Evolutionary conservation across 2,797 vertebrate genomes (phyloP).

Genomic region (Manis pentadactyla): DNA sequence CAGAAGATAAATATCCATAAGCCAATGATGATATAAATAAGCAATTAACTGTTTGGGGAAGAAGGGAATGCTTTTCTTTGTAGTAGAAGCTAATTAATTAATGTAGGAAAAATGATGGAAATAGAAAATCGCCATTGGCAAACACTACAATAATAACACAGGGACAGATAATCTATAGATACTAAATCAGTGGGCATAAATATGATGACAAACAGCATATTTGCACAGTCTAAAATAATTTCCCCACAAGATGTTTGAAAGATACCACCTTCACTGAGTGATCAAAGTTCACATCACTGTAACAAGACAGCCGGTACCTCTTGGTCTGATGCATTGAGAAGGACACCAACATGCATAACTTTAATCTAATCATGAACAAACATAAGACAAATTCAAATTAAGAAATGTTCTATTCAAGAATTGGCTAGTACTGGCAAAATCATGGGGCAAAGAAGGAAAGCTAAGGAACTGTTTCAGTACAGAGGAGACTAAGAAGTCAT

Average conservation of each 20-base stretch:
- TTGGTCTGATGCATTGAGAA: neutral
- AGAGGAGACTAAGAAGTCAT: neutral
- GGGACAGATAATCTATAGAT: neutral
- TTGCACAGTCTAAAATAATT: neutral
- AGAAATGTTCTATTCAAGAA: neutral
- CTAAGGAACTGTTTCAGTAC: neutral
- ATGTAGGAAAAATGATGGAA: neutral
- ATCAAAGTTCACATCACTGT: neutral
- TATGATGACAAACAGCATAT: neutral
- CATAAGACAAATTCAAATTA: conserved; percentile 35
- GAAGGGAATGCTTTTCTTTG: conserved; percentile 43
- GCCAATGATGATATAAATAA: neutral
- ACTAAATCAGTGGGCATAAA: neutral
- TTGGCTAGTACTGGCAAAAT: neutral
- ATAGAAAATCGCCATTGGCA: conserved; percentile 14
- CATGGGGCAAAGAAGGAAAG: neutral
- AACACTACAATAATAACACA: neutral
- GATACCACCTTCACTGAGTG: neutral
- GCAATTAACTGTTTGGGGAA: neutral
- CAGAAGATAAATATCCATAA: conserved; percentile 14
- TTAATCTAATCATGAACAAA: neutral
- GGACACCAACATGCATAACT: neutral
- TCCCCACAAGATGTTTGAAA: neutral
- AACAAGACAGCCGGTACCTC: neutral
- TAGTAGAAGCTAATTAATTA: conserved; percentile 6